Evolutionary conservation across 2,113 vertebrate genomes (phyloP), one percentile per base, ranked within the genome.

Genomic region (Epinephelus cyanopodus): DNA sequence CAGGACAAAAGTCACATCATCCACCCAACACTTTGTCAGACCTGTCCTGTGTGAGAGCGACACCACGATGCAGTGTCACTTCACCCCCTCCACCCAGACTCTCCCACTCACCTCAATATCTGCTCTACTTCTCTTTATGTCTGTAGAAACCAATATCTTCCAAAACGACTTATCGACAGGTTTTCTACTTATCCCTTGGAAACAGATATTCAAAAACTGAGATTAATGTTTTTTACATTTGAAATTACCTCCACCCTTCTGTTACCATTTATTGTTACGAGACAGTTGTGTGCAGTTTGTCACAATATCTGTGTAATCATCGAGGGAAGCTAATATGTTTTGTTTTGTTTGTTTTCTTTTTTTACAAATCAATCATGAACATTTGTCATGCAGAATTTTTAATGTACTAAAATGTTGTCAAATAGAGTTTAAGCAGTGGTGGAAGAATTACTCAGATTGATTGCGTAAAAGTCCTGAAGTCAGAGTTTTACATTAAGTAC

Each of bases 1-100:
- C 90, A 57, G 82, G 84, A 87, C 90, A 87, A 89, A 91, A 87
- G 84, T 85, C 83, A 58, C 71, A 65, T 72, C 81, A 67, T 81
- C 79, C 81, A 29, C 79, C 77, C 61, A 79, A 77, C 82, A 89
- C 90, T 84, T 83, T 84, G 90, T 85, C 42, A 29, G 56, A 75
- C 74, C 61, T 58, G 79, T 74, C 65, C 76, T 54, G 63, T 29
- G 66, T 25, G 78, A 83, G 76, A 79, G 74, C 25, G 19, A 78
- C 74, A 62, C 61, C 45, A 2, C n/a, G 8, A 56, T 60, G 61
- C 48, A 7, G 57, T 29, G 76, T 67, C 84, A 42, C 70, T 10
- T 57, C 81, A 60, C 53, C 67, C 68, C n/a, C 74, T 64, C 53
- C 74, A n/a, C 54, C 23, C 27, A 29, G 21, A 27, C 29, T 60